phyloP scores from a whole-genome alignment of 2,888 invertebrate species.

The Eilema caniola region DNA sequence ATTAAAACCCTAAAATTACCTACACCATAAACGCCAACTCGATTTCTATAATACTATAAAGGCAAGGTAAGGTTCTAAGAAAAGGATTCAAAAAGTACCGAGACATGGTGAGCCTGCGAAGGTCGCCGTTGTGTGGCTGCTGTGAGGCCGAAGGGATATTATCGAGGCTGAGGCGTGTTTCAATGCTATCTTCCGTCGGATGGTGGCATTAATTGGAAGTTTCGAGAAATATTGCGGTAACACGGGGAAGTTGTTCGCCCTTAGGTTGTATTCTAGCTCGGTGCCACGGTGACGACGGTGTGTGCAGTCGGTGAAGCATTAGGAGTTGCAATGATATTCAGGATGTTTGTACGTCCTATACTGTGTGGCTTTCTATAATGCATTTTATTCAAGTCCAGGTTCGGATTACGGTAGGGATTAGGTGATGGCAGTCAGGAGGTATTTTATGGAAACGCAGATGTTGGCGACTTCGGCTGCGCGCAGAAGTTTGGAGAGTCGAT shows the following conservation, averaged over 20 bases:
- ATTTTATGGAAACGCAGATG: conserved; percentile 74
- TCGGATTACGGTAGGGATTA: conserved; percentile 66
- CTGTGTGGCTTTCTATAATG: conserved; percentile 66
- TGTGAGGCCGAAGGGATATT: conserved; percentile 80
- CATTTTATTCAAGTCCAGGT: conserved; percentile 63
- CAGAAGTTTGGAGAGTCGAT: conserved; percentile 80
- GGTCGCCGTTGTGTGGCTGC: conserved; percentile 80
- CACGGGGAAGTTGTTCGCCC: conserved; percentile 69
- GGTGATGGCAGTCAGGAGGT: conserved; percentile 81
- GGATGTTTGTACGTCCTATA: conserved; percentile 69
- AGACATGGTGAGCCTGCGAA: conserved; percentile 82
- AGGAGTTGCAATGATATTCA: conserved; percentile 71
- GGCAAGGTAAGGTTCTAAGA: conserved; percentile 81
- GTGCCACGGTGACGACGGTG: conserved; percentile 75
- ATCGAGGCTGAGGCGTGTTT: conserved; percentile 70
- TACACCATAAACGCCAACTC: conserved; percentile 66
- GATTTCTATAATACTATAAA: conserved; percentile 69
- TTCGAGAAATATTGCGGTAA: conserved; percentile 73
- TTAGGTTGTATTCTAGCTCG: conserved; percentile 68
- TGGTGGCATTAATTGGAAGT: conserved; percentile 74
- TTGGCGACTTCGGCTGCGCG: conserved; percentile 79
- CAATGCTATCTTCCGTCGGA: conserved; percentile 75
- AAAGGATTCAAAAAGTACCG: conserved; percentile 86
- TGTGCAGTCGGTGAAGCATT: conserved; percentile 79
- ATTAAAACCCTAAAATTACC: conserved; percentile 52